Evolutionary conservation across 2,888 invertebrate species (phyloP), one percentile per base, ranked within the genome.

Genomic region (Selenia dentaria): DNA sequence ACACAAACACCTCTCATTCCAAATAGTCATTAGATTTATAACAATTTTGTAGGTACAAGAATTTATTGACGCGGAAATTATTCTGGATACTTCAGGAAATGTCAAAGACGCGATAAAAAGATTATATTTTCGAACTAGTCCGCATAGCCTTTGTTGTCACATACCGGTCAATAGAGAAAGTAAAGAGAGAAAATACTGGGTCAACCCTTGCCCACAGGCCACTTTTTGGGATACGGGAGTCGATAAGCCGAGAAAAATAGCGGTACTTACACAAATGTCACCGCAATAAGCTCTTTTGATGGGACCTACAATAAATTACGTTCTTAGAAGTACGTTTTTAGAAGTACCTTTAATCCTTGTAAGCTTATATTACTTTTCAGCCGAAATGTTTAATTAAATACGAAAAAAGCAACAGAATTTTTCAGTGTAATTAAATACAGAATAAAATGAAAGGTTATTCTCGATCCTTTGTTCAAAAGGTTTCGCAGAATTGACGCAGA

Each of bases 171-270:
- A 42, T 40, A 35, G 37, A 45, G 54, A 46, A 59, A 54, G 56
- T 59, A 54, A 54, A 50, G 35, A 43, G 38, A 28, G 8, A 38
- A 54, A 56, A 56, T 55, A 51, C 53, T 56, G 43, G 55, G 57
- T 54, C 55, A 61, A 64, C 51, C 59, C 59, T 59, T 61, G 57
- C 64, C 59, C 49, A 47, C 39, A 59, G 64, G 64, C 45, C 57
- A 44, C 53, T 68, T 65, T 57, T 62, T 57, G 62, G 51, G 54
- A 29, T 41, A 33, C 16, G 20, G 29, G 36, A 58, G 56, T 62
- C 58, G 65, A 67, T 62, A 60, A 62, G 51, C 56, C 53, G 51
- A 44, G 57, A 66, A 55, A 62, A 67, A 60, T 62, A 53, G 42
- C 14, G 47, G 51, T 54, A 59, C 31, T 43, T 45, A 56, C 51